phyloP scores from a whole-genome alignment of 2,797 vertebrate genomes.

The Gorsachius magnificus region DNA sequence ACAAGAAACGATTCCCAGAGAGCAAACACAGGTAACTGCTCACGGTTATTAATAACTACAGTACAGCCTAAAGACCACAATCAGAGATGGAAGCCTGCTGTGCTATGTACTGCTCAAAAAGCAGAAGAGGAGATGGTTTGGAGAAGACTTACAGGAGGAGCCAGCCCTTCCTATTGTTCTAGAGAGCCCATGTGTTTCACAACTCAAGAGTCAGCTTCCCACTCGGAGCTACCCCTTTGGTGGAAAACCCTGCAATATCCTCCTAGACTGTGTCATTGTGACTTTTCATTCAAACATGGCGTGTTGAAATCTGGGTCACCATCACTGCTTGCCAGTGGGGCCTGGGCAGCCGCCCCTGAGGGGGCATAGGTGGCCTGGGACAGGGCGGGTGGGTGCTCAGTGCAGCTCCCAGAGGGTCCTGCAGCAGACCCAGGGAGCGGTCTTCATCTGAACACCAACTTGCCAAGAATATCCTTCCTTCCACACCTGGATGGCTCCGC shows the following conservation, averaged over 20 bases:
- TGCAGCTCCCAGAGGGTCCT: background rate
- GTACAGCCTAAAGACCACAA: background rate
- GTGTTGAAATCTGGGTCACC: background rate
- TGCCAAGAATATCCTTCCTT: background rate
- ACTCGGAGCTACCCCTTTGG: background rate
- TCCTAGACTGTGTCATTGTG: background rate
- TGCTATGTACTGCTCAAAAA: background rate
- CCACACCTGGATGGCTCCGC: background rate
- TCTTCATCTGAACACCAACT: rapidly evolving
- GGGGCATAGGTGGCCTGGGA: background rate
- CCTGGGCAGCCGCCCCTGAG: background rate
- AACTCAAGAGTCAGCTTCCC: background rate
- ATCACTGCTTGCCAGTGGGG: too few species aligned
- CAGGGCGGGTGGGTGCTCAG: background rate
- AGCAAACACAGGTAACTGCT: background rate
- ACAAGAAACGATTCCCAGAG: background rate
- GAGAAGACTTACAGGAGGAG: background rate
- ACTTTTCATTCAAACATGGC: background rate
- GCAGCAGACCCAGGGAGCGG: background rate
- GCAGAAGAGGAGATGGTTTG: background rate
- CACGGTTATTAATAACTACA: background rate
- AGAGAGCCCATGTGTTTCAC: rapidly evolving
- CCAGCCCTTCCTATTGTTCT: background rate
- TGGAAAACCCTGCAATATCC: background rate
- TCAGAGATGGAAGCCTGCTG: background rate